Evolutionary conservation across 2,797 vertebrate species (phyloP), one percentile per base, ranked within the genome.

Genomic region (Oreonectes daqikongensis): DNA sequence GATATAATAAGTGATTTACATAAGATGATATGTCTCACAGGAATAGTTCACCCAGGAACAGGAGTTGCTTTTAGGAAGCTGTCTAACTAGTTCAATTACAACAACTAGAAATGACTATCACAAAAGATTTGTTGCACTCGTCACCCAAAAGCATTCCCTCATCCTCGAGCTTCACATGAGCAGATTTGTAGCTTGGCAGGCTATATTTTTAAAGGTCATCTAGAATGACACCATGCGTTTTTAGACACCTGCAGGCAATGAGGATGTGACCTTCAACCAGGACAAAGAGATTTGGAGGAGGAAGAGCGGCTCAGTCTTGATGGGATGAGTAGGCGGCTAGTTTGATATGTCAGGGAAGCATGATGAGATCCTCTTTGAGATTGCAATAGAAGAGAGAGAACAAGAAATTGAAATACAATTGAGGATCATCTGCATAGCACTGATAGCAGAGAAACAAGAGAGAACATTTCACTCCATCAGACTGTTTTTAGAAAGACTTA

Each of bases 201-300:
- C 14, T 48, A 30, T 2, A 22, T 76, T 76, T 76, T 48, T 52
- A 69, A 77, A 77, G 75, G 75, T 69, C 75, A 77, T 61, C 66
- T 61, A 38, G 11, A 50, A 50, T 52, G 55, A 69, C 42, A 77
- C n/a, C 5, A 18, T 63, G 44, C 22, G 1, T 52, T 70, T 77
- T 22, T 77, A 67, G 57, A 63, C 67, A 70, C 66, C 75, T 77
- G 57, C 44, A 77, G 67, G 75, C 75, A 69, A 30, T 24, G 15
- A 5, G 22, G 40, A 63, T 63, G 66, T 77, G 75, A 77, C 75
- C 75, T 77, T 77, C 57, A 42, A 28, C 57, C 9, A 53, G 66
- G 75, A 77, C 55, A 70, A 28, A 69, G 40, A 68, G 64, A 68
- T 76, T 77, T 63, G 30, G 53, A 44, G 65, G 24, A 52, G 57